Percentiles rank a stretch among this genome's conserved stretches.
Evolutionary conservation across 2,888 invertebrate species (phyloP).

Genomic region (Liposcelis brunnea): DNA sequence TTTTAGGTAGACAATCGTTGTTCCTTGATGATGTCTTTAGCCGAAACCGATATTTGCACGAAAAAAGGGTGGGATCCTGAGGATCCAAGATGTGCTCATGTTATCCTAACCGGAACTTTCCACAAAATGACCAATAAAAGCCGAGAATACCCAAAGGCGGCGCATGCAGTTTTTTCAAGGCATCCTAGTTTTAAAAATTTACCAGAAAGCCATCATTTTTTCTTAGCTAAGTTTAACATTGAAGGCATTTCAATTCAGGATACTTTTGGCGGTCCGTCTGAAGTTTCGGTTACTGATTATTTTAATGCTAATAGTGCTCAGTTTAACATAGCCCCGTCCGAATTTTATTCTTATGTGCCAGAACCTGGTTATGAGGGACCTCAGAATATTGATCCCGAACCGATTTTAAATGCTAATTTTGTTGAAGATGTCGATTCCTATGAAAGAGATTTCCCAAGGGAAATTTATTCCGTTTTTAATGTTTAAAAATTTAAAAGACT

Average conservation of each 20-base stretch:
- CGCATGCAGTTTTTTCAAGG: not conserved
- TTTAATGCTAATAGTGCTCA: not conserved
- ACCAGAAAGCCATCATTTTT: not conserved
- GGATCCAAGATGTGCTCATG: conserved; percentile 58
- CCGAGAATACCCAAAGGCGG: not conserved
- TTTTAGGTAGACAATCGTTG: conserved; percentile 41
- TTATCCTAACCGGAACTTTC: conserved; percentile 43
- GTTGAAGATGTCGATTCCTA: too few species aligned
- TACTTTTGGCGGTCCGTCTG: conserved; percentile 2
- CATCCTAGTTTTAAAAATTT: not conserved
- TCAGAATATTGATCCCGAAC: too few species aligned
- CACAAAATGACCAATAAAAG: not conserved
- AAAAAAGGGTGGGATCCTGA: conserved; percentile 46
- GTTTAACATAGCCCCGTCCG: not conserved
- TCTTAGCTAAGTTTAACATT: conserved; percentile 1
- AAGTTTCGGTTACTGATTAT: not conserved
- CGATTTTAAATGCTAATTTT: too few species aligned
- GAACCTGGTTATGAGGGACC: too few species aligned
- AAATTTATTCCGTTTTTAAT: too few species aligned
- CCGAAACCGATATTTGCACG: conserved; percentile 48
- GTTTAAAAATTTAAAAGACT: too few species aligned
- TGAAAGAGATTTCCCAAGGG: too few species aligned
- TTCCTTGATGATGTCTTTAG: conserved; percentile 49
- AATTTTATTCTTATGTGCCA: too few species aligned
- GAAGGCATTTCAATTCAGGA: not conserved